Evolutionary conservation across 2,888 invertebrate genomes (phyloP), one percentile per base, ranked within the genome.

Genomic region (Drosophila antonietae): DNA sequence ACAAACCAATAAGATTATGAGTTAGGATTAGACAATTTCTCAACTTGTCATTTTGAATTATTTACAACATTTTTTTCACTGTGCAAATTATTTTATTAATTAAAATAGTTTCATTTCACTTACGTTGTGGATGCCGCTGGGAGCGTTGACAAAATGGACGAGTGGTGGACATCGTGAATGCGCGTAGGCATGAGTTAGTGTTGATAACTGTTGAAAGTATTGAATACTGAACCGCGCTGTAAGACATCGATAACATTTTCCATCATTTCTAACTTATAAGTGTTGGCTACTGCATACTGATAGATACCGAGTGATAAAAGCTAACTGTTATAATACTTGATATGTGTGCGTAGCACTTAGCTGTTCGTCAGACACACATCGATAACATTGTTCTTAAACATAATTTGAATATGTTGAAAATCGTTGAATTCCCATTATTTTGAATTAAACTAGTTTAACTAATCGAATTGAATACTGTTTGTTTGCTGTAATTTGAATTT

Each of bases 41-140:
- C 1, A n/a, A 44, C 1, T 14, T 41, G 10, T 12, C 2, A 20
- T 7, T 15, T 53, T 53, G 20, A 28, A 46, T 2, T 46, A 47
- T 53, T 33, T 15, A 46, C n/a, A n/a, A n/a, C n/a, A n/a, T n/a
- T n/a, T 39, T 55, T 55, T 64, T 14, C 46, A 20, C 3, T 10
- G 2, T 8, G 37, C 15, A 5, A 10, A 18, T 7, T 2, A 2
- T 55, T 28, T 12, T n/a, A 3, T 0, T 12, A 51, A 18, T 6
- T 12, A 18, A 28, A 41, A 59, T 68, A 15, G 6, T 7, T 44
- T 61, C 62, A 57, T 20, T 31, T 78, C 79, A 95, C 95, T 95
- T 94, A 96, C 96, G 95, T 95, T 94, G 93, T 94, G 94, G 93
- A 96, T 95, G 96, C 96, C 96, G 96, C 96, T 95, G 95, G 96